Conservation (phyloP, 2,797 vertebrate genomes). For the Odontamblyopus lacepedii region DNA sequence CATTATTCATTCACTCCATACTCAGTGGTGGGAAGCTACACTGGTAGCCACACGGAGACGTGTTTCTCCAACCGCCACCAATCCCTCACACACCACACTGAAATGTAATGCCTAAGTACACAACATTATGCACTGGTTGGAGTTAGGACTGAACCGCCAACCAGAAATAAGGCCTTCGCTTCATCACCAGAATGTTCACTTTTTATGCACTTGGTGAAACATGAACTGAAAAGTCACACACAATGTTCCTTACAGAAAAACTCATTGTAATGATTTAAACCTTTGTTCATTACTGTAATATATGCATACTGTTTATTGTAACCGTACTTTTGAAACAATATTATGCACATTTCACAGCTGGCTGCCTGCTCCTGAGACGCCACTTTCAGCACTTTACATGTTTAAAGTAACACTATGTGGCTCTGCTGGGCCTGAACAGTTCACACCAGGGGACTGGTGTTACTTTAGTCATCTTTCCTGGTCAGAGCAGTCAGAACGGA, state of each 20-base stretch:
- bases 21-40: neutral
- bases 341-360: neutral
- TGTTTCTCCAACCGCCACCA: neutral
- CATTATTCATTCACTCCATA: neutral
- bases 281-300: constrained; percentile 7
- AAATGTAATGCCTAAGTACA: neutral
- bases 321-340: neutral
- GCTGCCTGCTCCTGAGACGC: neutral
- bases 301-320: neutral
- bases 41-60: neutral
- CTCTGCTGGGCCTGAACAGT: neutral
- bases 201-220: constrained; percentile 1
- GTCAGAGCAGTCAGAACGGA: constrained; percentile 16
- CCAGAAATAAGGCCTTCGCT: neutral
- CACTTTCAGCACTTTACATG: constrained; percentile 11
- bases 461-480: constrained; percentile 2
- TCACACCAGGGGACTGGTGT: neutral
- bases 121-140: neutral
- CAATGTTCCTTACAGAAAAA: neutral
- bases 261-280: neutral
- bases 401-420: constrained; percentile 5
- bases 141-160: neutral
- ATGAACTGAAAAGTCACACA: neutral
- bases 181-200: neutral
- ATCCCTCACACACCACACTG: neutral